Base-by-base conservation (phyloP, 2,888 invertebrate genomes). In the Cephus sareptanus region DNA sequence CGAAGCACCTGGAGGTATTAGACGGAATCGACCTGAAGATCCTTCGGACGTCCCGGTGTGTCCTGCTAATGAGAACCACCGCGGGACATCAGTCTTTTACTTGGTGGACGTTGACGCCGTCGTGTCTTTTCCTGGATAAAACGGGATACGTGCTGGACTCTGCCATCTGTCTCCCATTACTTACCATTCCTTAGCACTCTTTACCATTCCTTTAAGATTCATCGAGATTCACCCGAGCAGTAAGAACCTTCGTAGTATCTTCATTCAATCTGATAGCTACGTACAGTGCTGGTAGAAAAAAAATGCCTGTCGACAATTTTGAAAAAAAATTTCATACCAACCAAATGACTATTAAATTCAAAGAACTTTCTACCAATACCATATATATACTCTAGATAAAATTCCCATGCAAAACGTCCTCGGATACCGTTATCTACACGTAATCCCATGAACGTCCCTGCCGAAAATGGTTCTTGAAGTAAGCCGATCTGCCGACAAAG, bases 21-120 rank as follows among this genome's bases (percentile, higher is more conserved):
- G 83, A 80, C 78, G 75, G 83, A 84, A 82, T 69, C 73, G 78
- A 76, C 73, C 76, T 56, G 40, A 70, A 75, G 76, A 74, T 69
- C 34, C 56, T 70, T 30, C 15, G 69, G 69, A 85, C 83, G 81
- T 81, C 83, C 87, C 75, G 84, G 81, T 85, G 85, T 78, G 85
- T 83, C 81, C 85, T 82, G 81, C 87, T 89, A 88, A 89, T 88
- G 88, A 88, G 88, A 87, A 82, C 83, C 86, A 82, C 82, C 83
- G 79, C 81, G 79, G 87, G 85, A 83, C 85, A 86, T 87, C 84
- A 87, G 84, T 88, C 86, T 87, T 86, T 87, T 80, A 81, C 80
- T 80, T 80, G 70, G 77, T 81, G 82, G 82, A 83, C 83, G 85
- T 85, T 86, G 87, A 87, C 85, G 83, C 85, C 76, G 82, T 84